phyloP scores from a whole-genome alignment of 1,140 invertebrate genomes.

The Euglossa dilemma region DNA sequence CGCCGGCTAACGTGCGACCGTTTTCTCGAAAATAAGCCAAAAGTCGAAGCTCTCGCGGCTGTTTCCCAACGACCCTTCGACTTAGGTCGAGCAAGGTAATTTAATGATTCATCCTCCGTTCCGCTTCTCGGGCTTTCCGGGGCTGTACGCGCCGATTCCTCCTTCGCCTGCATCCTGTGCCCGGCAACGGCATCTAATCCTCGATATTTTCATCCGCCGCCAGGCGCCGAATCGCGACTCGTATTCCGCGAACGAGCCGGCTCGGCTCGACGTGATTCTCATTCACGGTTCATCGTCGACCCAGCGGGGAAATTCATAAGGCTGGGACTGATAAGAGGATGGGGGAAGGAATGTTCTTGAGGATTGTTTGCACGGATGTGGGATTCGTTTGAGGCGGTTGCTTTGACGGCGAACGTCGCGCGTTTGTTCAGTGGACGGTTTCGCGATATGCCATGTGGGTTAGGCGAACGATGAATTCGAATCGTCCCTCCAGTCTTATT shows the following conservation, averaged over 20 bases:
- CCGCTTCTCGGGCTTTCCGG: background rate
- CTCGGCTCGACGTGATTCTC: background rate
- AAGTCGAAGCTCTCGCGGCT: background rate
- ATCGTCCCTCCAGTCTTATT: background rate
- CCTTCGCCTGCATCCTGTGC: background rate
- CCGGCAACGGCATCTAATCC: slow-evolving; percentile 7
- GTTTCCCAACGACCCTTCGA: slow-evolving; percentile 8
- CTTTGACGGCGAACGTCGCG: background rate
- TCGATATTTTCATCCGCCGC: slow-evolving; percentile 18
- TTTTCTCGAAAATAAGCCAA: background rate
- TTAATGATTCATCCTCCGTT: slow-evolving; percentile 38
- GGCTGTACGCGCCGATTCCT: slow-evolving; percentile 14
- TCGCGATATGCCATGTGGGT: too few species aligned
- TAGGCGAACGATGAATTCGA: background rate
- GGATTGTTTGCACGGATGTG: background rate
- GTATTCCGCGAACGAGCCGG: background rate
- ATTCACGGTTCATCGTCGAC: slow-evolving; percentile 23
- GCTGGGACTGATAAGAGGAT: background rate
- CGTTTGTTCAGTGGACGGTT: background rate
- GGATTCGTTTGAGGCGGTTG: background rate
- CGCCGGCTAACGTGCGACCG: background rate
- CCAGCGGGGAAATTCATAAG: background rate
- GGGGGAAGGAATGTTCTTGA: background rate
- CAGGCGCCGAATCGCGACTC: slow-evolving; percentile 10
- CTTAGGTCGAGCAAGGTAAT: slow-evolving; percentile 32